Evolutionary conservation across 2,113 vertebrate genomes (phyloP), one percentile per base, ranked within the genome.

Genomic region (Pica pica): DNA sequence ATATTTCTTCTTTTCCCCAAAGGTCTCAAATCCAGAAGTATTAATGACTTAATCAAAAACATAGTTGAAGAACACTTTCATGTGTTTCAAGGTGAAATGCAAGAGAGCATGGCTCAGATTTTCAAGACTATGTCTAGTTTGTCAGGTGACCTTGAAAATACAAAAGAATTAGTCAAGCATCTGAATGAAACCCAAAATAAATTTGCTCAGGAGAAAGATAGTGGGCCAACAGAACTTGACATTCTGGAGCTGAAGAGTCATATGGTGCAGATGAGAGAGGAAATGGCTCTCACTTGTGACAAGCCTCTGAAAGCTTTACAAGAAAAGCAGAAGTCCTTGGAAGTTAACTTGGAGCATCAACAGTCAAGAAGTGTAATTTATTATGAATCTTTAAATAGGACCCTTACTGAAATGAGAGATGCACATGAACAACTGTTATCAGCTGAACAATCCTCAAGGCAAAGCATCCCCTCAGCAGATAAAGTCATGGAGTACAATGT

Each of bases 61-160:
- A 75, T 96, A 73, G 97, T 98, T 37, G 93, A 41, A 93, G 94
- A 98, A 76, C 97, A 98, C 67, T 83, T 98, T 16, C 96, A 98
- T 90, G 30, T 75, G 55, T 96, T 98, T 90, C 96, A 98, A 93
- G 87, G 35, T 52, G 97, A 97, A 69, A 96, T 97, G 69, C 96
- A 98, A 88, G 98, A 98, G 31, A 98, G 56, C 4, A 41, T 97
- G 30, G 97, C 97, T 37, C 97, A 98, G 3, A 87, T 98, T 80
- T 98, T 98, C 87, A 98, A 98, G 94, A 97, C 97, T 23, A 27
- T 98, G 37, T 98, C 98, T 44, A 91, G 87, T 63, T 76, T 98
- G 37, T 98, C 98, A 37, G 47, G 96, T 44, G 98, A 98, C 27
- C 96, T 98, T 65, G 97, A 98, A 96, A 98, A 87, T 49, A 97